phyloP scores from a whole-genome alignment of 2,888 invertebrate genomes.

The Yponomeuta evonymella region DNA sequence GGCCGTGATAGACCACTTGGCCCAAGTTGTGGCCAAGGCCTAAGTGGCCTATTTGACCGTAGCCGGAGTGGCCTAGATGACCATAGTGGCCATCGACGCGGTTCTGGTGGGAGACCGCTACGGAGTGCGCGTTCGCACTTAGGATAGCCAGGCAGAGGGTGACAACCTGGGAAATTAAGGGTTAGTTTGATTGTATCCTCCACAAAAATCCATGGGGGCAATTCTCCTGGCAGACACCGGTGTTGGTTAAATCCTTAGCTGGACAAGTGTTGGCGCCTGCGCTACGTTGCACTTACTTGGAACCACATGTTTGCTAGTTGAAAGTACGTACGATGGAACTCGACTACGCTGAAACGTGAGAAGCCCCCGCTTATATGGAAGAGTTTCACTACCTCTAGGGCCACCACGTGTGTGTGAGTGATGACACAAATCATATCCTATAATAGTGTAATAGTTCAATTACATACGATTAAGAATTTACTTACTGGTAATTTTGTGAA shows the following conservation, averaged over 20 bases:
- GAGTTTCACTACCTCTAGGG: constrained; percentile 10
- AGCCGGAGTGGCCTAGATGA: constrained; percentile 6
- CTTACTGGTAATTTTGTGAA: constrained; percentile 14
- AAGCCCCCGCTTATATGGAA: constrained; percentile 15
- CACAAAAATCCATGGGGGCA: not conserved
- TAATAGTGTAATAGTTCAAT: constrained; percentile 8
- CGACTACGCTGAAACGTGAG: constrained; percentile 30
- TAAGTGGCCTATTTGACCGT: constrained; percentile 13
- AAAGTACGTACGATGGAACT: constrained; percentile 40
- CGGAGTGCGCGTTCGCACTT: constrained; percentile 36
- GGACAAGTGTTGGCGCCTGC: not conserved
- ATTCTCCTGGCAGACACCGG: not conserved
- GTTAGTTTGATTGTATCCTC: not conserved
- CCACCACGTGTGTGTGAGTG: constrained; percentile 15
- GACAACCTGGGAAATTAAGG: constrained; percentile 31
- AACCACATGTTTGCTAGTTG: constrained; percentile 43
- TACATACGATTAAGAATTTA: constrained; percentile 3
- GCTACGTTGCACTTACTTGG: constrained; percentile 36
- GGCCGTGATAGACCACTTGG: constrained; percentile 9
- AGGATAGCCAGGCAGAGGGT: constrained; percentile 38
- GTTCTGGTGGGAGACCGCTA: constrained; percentile 44
- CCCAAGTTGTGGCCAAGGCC: not conserved
- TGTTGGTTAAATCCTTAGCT: not conserved
- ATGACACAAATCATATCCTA: constrained; percentile 17
- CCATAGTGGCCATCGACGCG: constrained; percentile 25